A percentile compares a stretch with the other conserved stretches of the same genome.
phyloP scores from a whole-genome alignment of 2,113 vertebrate species.

The Planiliza haematocheilus region DNA sequence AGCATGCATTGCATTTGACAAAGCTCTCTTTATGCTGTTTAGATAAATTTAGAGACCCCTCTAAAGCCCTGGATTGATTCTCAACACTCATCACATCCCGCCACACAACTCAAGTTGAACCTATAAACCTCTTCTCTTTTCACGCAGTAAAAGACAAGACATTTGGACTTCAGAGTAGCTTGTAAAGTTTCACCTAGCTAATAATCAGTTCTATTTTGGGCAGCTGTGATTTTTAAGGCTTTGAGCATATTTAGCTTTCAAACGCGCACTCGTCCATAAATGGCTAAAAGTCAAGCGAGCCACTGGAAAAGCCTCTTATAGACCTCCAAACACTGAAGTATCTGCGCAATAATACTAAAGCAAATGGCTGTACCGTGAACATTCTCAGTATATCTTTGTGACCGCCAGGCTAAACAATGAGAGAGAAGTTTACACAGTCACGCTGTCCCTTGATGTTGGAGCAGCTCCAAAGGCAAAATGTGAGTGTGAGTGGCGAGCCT shows the following conservation, averaged over 20 bases:
- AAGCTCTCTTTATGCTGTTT: slow-evolving; percentile 24
- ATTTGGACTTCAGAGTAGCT: slow-evolving; percentile 20
- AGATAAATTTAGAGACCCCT: slow-evolving; percentile 15
- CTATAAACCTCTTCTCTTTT: slow-evolving; percentile 11
- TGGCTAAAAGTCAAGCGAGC: slow-evolving; percentile 54
- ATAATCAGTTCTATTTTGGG: slow-evolving; percentile 28
- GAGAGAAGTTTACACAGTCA: slow-evolving; percentile 73
- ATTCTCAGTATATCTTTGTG: slow-evolving; percentile 63
- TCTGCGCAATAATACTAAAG: slow-evolving; percentile 32
- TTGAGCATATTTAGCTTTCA: slow-evolving; percentile 22
- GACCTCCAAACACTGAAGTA: slow-evolving; percentile 2
- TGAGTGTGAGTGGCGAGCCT: slow-evolving; percentile 2
- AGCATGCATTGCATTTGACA: slow-evolving; percentile 29
- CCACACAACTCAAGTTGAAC: not conserved
- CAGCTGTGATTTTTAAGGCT: slow-evolving; percentile 19
- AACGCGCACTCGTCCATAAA: slow-evolving; percentile 62
- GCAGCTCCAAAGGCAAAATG: slow-evolving; percentile 26
- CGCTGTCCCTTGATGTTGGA: slow-evolving; percentile 50
- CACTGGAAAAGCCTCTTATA: slow-evolving; percentile 3
- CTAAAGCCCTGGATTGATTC: slow-evolving; percentile 5
- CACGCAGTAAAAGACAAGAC: slow-evolving; percentile 5
- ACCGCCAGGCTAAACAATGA: slow-evolving; percentile 73
- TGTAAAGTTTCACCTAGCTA: slow-evolving; percentile 25
- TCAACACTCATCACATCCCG: slow-evolving; percentile 8
- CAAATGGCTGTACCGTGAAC: slow-evolving; percentile 48